A percentile compares a stretch with the other conserved stretches of the same genome.
These are phyloP conservation scores for Lithophane leautieri DNA, from an alignment of 2,888 invertebrate genomes.

Conservation along the genomic window DNA sequence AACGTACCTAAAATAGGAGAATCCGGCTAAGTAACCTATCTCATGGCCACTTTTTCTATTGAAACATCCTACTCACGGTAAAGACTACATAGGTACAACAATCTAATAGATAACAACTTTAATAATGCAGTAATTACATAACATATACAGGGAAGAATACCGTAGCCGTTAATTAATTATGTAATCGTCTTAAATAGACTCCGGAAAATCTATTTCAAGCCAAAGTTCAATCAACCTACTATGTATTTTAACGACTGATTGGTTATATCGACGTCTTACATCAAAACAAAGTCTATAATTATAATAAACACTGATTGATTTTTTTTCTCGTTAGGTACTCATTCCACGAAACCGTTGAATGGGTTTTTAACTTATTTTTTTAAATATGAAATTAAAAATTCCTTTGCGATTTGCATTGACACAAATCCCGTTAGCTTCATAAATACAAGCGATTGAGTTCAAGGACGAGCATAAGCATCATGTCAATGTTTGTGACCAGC, in stretches of 20 bases:
- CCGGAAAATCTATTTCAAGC: conserved; percentile 71
- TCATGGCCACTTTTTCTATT: conserved; percentile 87
- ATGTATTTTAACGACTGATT: conserved; percentile 13
- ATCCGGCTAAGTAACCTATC: conserved; percentile 86
- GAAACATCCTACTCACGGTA: conserved; percentile 76
- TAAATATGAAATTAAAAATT: conserved; percentile 30
- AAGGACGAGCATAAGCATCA: conserved; percentile 88
- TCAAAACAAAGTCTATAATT: conserved; percentile 35
- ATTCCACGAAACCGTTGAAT: conserved; percentile 17
- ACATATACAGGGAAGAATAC: conserved; percentile 73
- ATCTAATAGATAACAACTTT: conserved; percentile 47
- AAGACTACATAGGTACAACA: conserved; percentile 21
- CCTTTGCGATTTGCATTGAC: conserved; percentile 84
- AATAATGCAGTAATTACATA: conserved; percentile 74
- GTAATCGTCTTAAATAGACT: conserved; percentile 71
- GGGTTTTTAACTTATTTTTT: neutral
- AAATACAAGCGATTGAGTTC: conserved; percentile 89
- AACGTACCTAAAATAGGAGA: conserved; percentile 76
- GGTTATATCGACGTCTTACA: conserved; percentile 16
- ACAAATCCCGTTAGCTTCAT: conserved; percentile 88
- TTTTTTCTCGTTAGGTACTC: conserved; percentile 13
- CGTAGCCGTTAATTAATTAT: conserved; percentile 71
- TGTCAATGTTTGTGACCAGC: conserved; percentile 86
- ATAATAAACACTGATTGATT: conserved; percentile 26
- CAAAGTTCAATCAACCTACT: conserved; percentile 68